Evolutionary conservation across 2,797 vertebrate species (phyloP).

Genomic region (Sebastes matsubarae): DNA sequence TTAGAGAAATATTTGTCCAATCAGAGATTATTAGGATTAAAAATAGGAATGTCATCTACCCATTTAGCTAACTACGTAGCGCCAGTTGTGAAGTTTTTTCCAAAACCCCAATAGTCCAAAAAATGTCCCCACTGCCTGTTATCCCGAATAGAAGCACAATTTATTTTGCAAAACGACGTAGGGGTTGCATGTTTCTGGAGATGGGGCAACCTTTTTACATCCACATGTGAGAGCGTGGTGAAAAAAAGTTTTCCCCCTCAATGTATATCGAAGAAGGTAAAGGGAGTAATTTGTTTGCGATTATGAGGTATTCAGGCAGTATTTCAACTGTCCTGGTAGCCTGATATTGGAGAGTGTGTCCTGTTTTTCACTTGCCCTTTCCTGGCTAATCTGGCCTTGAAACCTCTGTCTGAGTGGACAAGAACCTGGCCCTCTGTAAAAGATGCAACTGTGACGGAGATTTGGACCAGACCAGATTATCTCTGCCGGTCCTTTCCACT

Average conservation of each 20-base stretch:
- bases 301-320: not conserved
- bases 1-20: not conserved
- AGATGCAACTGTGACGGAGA: constrained; percentile 36
- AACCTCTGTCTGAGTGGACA: constrained; percentile 38
- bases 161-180: no score
- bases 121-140: no score
- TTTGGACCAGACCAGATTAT: constrained; percentile 48
- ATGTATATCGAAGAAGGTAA: not conserved
- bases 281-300: not conserved
- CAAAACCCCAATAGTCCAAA: no score
- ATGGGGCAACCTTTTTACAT: not conserved
- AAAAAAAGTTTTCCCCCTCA: no score
- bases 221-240: not conserved
- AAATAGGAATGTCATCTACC: not conserved
- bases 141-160: no score
- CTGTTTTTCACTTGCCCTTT: constrained; percentile 63
- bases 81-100: not conserved
- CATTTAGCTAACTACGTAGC: not conserved
- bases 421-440: constrained; percentile 13
- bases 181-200: not conserved
- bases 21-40: not conserved
- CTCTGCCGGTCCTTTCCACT: not conserved
- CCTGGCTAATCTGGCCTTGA: constrained; percentile 61
- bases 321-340: not conserved
- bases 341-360: not conserved